Conservation (phyloP, 1,140 invertebrate genomes). For the Orchestia grillus region DNA sequence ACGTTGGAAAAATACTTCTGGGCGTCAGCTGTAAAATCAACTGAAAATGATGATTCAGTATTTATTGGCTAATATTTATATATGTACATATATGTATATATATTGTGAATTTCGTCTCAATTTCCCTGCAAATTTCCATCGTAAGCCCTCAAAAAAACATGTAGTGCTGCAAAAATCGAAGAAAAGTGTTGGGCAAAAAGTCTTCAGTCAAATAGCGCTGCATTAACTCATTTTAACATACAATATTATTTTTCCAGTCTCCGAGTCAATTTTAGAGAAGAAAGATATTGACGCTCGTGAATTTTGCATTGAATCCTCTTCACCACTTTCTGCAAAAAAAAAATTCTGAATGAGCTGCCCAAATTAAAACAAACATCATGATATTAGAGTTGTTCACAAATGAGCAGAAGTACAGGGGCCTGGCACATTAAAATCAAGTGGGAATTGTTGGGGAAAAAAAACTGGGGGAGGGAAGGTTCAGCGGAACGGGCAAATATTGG, state of each 20-base stretch:
- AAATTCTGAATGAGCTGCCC: neutral
- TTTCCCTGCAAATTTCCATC: neutral
- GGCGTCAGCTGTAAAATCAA: neutral
- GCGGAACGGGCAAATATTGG: slow-evolving; percentile 20
- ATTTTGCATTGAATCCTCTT: neutral
- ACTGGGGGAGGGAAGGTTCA: neutral
- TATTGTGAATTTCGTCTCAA: neutral
- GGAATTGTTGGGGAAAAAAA: neutral
- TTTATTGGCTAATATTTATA: no score
- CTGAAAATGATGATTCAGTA: neutral
- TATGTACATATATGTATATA: no score
- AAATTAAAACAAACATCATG: neutral
- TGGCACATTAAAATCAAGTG: neutral
- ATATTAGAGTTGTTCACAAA: neutral
- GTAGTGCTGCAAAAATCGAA: neutral
- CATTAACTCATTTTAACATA: neutral
- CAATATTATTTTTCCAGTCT: neutral
- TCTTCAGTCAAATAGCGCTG: neutral
- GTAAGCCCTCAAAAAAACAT: neutral
- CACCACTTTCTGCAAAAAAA: neutral
- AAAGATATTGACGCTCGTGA: neutral
- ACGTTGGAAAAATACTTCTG: neutral
- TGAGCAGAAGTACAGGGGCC: neutral
- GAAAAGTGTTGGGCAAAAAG: neutral
- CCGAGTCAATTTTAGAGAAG: neutral